phyloP scores from a whole-genome alignment of 2,888 invertebrate genomes.

The Caenorhabditis sulstoni region DNA sequence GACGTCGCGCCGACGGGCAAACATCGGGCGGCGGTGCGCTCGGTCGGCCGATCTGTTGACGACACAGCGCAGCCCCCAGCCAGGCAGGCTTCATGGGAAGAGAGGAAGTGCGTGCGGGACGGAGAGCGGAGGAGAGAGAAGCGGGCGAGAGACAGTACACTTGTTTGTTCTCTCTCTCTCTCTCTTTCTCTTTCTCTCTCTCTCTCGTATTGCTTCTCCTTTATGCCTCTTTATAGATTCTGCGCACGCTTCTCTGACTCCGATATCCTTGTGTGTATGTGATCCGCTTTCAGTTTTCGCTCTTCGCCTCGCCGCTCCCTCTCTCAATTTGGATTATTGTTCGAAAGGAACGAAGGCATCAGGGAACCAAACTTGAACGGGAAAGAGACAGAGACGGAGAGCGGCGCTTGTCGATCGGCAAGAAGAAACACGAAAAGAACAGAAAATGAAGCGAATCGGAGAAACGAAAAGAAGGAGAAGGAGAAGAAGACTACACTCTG shows the following conservation, averaged over 20 bases:
- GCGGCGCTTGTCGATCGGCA: too few species aligned
- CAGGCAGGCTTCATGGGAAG: too few species aligned
- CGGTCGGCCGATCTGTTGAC: constrained; percentile 57
- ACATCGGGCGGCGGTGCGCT: constrained; percentile 15
- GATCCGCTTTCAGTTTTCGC: constrained; percentile 50
- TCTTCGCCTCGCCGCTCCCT: constrained; percentile 10
- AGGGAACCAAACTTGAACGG: constrained; percentile 40
- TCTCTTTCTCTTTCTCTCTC: constrained; percentile 34
- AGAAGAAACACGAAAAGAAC: not conserved
- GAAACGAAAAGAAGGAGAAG: not conserved
- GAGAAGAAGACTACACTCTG: not conserved
- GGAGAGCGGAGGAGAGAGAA: constrained; percentile 7
- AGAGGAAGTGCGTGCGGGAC: not conserved
- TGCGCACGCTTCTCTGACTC: constrained; percentile 57
- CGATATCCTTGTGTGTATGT: constrained; percentile 54
- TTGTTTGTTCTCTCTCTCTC: constrained; percentile 51
- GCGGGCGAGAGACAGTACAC: constrained; percentile 49
- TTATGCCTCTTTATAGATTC: constrained; percentile 59
- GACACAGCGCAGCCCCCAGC: constrained; percentile 26
- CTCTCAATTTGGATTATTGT: constrained; percentile 48
- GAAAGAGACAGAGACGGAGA: not conserved
- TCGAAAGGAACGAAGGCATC: constrained; percentile 24
- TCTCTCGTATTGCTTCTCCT: too few species aligned
- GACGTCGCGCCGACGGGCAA: constrained; percentile 48
- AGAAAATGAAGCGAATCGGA: not conserved